These are phyloP conservation scores for Macrophya annulata DNA, from an alignment of 2,888 invertebrate genomes.

Conservation along the genomic window DNA sequence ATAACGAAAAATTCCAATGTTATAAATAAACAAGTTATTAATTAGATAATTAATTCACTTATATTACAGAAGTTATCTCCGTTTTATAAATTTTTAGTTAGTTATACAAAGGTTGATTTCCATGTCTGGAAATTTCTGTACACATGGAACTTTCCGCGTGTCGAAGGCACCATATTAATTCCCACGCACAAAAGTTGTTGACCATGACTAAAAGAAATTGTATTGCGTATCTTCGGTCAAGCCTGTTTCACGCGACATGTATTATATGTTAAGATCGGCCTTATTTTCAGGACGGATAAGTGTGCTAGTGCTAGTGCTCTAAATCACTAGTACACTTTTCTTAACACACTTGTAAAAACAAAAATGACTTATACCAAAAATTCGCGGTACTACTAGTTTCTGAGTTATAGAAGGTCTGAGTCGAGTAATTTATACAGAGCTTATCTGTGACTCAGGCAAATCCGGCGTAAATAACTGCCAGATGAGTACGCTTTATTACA, in stretches of 20 bases:
- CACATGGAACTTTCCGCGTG: neutral
- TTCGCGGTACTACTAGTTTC: too few species aligned
- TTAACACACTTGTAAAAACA: too few species aligned
- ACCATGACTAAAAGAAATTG: neutral
- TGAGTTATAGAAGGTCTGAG: too few species aligned
- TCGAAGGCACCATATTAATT: neutral
- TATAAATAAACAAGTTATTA: neutral
- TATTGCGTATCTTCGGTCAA: neutral
- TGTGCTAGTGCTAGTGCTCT: too few species aligned
- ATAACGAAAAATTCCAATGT: neutral
- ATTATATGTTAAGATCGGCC: too few species aligned
- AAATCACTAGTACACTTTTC: too few species aligned
- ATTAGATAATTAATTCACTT: neutral
- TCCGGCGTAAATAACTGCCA: too few species aligned
- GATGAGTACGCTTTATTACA: neutral
- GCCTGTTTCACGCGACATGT: neutral
- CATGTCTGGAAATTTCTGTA: neutral
- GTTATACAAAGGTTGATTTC: neutral
- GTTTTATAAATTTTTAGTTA: neutral
- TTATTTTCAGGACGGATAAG: too few species aligned
- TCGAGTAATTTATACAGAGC: too few species aligned
- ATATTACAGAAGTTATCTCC: neutral
- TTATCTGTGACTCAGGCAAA: too few species aligned
- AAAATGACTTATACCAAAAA: too few species aligned
- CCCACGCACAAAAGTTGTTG: too few species aligned